Percentiles rank a stretch among this genome's conserved stretches.
Evolutionary conservation across 2,113 vertebrate species (phyloP).

Genomic region (Hypocryptadius cinnamomeus): DNA sequence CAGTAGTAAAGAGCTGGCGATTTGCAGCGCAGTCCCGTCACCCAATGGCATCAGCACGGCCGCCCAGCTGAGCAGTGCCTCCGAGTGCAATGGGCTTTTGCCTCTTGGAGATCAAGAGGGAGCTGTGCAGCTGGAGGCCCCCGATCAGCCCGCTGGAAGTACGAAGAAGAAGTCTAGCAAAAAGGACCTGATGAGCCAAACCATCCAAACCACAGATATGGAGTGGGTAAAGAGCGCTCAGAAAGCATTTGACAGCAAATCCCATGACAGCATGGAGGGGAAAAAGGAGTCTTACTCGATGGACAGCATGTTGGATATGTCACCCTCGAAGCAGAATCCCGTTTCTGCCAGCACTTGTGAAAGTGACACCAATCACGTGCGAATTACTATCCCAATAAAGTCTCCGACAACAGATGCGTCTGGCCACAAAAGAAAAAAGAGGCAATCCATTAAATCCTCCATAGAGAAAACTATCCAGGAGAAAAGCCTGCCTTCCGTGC

Average conservation of each 20-base stretch:
- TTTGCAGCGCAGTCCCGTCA: slow-evolving; percentile 56
- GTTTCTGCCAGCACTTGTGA: slow-evolving; percentile 67
- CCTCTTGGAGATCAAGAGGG: slow-evolving; percentile 76
- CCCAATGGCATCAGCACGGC: slow-evolving; percentile 37
- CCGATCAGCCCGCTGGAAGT: slow-evolving; percentile 78
- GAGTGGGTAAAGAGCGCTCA: slow-evolving; percentile 84
- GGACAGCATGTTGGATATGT: slow-evolving; percentile 46
- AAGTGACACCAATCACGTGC: slow-evolving; percentile 67
- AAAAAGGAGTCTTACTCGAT: slow-evolving; percentile 77
- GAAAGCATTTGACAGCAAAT: slow-evolving; percentile 78
- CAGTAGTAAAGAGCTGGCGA: slow-evolving; percentile 61
- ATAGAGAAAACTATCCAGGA: slow-evolving; percentile 75
- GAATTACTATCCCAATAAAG: slow-evolving; percentile 79
- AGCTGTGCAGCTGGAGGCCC: slow-evolving; percentile 75
- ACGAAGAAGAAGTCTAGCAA: slow-evolving; percentile 86
- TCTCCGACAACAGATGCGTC: slow-evolving; percentile 69
- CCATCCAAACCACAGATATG: slow-evolving; percentile 72
- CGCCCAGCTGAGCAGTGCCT: slow-evolving; percentile 30
- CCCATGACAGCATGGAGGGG: slow-evolving; percentile 72
- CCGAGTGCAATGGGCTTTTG: slow-evolving; percentile 66
- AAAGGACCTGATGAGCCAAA: slow-evolving; percentile 80
- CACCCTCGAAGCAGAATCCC: slow-evolving; percentile 62
- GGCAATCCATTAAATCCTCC: slow-evolving; percentile 78
- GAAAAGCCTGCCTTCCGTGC: slow-evolving; percentile 72
- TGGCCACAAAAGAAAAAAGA: slow-evolving; percentile 84